These are phyloP conservation scores for Echinometra lucunter DNA, from an alignment of 53 echinoderm and acorn worm genomes.

Conservation along the genomic window DNA sequence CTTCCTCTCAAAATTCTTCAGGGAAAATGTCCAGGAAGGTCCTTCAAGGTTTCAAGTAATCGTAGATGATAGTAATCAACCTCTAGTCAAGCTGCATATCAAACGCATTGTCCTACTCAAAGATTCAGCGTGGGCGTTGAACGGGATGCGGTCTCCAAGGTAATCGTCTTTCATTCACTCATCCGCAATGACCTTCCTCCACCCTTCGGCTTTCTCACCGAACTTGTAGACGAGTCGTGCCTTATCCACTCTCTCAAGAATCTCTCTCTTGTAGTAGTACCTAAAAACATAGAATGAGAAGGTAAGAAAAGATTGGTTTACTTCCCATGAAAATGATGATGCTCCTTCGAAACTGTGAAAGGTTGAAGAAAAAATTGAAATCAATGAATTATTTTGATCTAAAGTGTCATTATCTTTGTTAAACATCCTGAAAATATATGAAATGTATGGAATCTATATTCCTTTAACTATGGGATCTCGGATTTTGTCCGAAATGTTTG, in stretches of 20 bases:
- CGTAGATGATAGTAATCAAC: background rate
- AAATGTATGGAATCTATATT: too few species aligned
- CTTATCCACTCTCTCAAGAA: constrained; percentile 95
- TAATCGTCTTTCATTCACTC: constrained; percentile 47
- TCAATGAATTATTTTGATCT: too few species aligned
- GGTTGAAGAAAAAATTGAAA: too few species aligned
- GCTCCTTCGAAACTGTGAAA: too few species aligned
- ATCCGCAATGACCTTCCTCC: constrained; percentile 82
- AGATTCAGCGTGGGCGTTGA: background rate
- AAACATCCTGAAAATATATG: too few species aligned
- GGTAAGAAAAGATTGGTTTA: too few species aligned
- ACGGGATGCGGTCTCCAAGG: background rate
- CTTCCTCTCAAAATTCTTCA: background rate
- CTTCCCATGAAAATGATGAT: too few species aligned
- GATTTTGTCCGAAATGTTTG: too few species aligned
- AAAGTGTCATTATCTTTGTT: too few species aligned
- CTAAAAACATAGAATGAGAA: constrained; percentile 47
- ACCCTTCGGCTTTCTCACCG: constrained; percentile 89
- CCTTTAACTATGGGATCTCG: too few species aligned
- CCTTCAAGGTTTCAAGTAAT: constrained; percentile 13
- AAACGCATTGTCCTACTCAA: background rate
- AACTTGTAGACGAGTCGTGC: constrained; percentile 95
- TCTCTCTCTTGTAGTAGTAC: constrained; percentile 96
- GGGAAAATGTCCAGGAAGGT: background rate
- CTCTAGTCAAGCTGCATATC: background rate